Evolutionary conservation across 2,113 vertebrate species (phyloP).

Genomic region (Casuarius casuarius): DNA sequence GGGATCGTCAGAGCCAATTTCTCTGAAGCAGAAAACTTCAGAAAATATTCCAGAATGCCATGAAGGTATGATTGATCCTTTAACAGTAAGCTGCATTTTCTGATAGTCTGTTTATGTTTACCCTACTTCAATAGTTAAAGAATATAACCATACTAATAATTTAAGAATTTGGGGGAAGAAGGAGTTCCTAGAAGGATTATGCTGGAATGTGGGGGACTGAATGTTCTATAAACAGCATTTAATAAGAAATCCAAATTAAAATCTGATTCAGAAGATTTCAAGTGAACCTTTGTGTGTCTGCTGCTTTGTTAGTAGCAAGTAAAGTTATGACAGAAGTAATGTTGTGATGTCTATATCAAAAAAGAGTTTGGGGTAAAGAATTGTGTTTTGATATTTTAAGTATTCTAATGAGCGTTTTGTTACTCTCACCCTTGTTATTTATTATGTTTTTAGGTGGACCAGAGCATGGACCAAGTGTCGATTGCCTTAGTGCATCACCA

Average conservation of each 20-base stretch:
- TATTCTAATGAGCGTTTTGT: neutral
- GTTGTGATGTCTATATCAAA: neutral
- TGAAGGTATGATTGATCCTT: conserved; percentile 58
- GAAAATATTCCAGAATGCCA: conserved; percentile 33
- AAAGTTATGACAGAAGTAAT: neutral
- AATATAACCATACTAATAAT: neutral
- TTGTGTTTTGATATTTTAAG: neutral
- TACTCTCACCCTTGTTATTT: neutral
- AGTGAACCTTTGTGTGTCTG: neutral
- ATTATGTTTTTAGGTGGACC: conserved; percentile 73
- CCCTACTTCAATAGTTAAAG: neutral
- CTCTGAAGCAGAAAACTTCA: neutral
- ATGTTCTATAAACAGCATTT: neutral
- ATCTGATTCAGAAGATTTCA: neutral
- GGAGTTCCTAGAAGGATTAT: neutral
- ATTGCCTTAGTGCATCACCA: conserved; percentile 84
- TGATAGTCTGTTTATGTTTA: neutral
- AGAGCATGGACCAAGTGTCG: conserved; percentile 87
- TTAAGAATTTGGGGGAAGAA: neutral
- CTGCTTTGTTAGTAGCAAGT: neutral
- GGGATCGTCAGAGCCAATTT: conserved; percentile 1
- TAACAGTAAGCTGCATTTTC: neutral
- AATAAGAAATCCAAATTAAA: neutral
- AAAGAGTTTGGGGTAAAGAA: neutral
- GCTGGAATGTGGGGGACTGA: neutral